phyloP scores from a whole-genome alignment of 92 coral and sea anemone genomes.

The Porites evermanni region DNA sequence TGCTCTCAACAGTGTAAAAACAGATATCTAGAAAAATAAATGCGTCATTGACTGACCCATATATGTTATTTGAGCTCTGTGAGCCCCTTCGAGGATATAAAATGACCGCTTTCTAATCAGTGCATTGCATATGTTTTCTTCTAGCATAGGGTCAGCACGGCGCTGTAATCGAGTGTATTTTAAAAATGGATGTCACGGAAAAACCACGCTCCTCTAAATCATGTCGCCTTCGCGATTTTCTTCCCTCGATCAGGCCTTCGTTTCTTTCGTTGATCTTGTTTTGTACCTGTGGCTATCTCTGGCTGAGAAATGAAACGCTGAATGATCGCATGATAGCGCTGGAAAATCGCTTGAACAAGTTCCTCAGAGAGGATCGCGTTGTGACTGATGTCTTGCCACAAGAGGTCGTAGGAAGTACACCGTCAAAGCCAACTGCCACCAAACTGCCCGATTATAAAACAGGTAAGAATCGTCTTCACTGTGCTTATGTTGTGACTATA shows the following conservation, averaged over 20 bases:
- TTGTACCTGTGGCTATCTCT: not conserved
- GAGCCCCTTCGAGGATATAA: not conserved
- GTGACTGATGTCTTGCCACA: no score
- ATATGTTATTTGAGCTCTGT: no score
- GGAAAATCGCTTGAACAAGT: slow-evolving; percentile 1
- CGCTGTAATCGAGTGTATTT: not conserved
- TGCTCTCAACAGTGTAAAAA: not conserved
- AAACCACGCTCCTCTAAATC: slow-evolving; percentile 8
- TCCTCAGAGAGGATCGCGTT: no score
- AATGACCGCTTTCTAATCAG: not conserved
- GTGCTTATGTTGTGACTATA: no score
- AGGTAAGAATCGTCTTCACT: no score
- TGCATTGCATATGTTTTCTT: no score
- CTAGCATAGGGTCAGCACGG: not conserved
- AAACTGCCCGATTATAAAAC: no score
- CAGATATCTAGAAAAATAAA: no score
- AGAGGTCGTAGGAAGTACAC: no score
- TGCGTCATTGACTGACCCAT: no score
- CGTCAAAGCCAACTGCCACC: no score
- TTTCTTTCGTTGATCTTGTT: slow-evolving; percentile 14
- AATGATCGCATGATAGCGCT: slow-evolving; percentile 23
- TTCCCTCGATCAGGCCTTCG: slow-evolving; percentile 34
- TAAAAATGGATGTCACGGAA: slow-evolving; percentile 3
- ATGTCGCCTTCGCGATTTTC: not conserved
- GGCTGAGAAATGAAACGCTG: slow-evolving; percentile 13